phyloP scores from a whole-genome alignment of 2,797 vertebrate genomes.

The Ptychobarbus kaznakovi region DNA sequence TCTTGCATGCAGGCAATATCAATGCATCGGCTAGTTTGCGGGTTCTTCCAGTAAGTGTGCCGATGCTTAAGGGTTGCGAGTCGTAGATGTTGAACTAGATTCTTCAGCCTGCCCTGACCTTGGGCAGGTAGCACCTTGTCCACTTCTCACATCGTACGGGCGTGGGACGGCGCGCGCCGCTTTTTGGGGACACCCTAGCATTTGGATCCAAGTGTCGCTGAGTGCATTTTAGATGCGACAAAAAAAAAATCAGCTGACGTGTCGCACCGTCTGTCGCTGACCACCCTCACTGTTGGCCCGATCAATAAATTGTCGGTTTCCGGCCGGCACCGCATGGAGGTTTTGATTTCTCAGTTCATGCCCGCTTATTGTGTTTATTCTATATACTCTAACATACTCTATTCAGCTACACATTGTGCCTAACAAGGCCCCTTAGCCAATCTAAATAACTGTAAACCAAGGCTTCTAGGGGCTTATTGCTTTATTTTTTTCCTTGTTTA shows the following conservation, averaged over 20 bases:
- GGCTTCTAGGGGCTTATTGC: background rate
- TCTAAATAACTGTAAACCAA: background rate
- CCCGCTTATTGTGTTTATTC: background rate
- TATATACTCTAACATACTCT: background rate
- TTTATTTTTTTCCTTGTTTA: background rate
- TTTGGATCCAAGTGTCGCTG: too few relatives aligned
- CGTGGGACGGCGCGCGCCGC: too few relatives aligned
- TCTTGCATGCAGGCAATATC: background rate
- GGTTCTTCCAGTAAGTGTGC: background rate
- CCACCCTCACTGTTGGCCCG: too few relatives aligned
- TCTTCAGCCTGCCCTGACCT: background rate
- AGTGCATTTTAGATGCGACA: too few relatives aligned
- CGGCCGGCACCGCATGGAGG: too few relatives aligned
- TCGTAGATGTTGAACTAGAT: background rate
- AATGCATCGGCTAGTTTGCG: background rate
- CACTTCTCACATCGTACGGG: too few relatives aligned
- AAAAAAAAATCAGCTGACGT: too few relatives aligned
- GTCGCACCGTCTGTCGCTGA: too few relatives aligned
- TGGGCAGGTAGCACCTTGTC: too few relatives aligned
- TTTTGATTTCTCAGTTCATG: background rate
- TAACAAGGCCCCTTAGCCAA: background rate
- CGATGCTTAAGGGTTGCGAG: background rate
- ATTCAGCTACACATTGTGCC: background rate
- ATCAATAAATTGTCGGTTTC: too few relatives aligned
- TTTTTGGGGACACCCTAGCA: background rate